phyloP scores from a whole-genome alignment of 2,888 invertebrate genomes.

The Diaphora mendica region DNA sequence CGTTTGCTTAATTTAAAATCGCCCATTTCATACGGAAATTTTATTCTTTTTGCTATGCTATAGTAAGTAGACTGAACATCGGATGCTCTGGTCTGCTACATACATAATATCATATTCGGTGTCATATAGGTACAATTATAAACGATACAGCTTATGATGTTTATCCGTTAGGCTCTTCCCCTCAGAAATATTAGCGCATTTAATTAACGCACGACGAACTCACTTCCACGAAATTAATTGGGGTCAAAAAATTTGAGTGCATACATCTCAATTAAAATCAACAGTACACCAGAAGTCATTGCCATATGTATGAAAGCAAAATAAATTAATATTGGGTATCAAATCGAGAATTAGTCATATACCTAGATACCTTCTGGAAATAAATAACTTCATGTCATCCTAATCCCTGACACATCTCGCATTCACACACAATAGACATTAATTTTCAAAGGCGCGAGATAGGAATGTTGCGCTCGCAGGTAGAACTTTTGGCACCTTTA shows the following conservation, averaged over 20 bases:
- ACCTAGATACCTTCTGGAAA: conserved; percentile 31
- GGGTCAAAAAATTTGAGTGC: conserved; percentile 84
- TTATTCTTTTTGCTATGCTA: neutral
- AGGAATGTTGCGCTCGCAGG: conserved; percentile 83
- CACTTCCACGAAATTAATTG: conserved; percentile 84
- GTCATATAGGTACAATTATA: conserved; percentile 48
- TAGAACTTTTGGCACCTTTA: conserved; percentile 85
- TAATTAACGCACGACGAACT: conserved; percentile 78
- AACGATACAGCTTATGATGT: conserved; percentile 58
- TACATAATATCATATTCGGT: conserved; percentile 1
- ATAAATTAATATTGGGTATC: conserved; percentile 32
- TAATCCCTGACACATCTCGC: conserved; percentile 65
- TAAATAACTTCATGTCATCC: conserved; percentile 58
- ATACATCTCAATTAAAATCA: conserved; percentile 81
- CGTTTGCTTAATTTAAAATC: no score
- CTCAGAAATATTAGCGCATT: conserved; percentile 77
- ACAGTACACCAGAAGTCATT: conserved; percentile 64
- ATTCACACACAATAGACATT: conserved; percentile 78
- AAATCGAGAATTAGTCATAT: conserved; percentile 33
- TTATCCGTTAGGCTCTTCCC: conserved; percentile 65
- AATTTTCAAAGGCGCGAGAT: conserved; percentile 80
- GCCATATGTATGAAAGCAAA: conserved; percentile 50
- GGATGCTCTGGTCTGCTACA: neutral
- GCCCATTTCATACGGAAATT: no score
- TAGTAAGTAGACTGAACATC: neutral